phyloP scores from a whole-genome alignment of 1,140 invertebrate genomes.

The Drosophila miranda region DNA sequence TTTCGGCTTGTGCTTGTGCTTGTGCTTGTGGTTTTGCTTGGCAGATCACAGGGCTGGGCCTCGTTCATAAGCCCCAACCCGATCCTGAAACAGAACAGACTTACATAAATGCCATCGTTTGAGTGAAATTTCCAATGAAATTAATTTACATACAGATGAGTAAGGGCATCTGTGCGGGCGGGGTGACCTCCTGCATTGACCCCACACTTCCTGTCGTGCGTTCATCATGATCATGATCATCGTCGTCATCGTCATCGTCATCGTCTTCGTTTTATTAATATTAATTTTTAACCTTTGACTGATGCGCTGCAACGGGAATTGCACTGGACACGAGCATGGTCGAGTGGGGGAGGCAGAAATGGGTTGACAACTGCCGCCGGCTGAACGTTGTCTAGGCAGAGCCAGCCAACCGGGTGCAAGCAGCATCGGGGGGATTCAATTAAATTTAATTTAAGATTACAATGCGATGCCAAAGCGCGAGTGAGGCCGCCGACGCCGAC shows the following conservation, averaged over 20 bases:
- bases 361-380: slow-evolving; percentile 37
- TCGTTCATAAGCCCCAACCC: neutral
- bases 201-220: slow-evolving; percentile 66
- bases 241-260: slow-evolving; percentile 33
- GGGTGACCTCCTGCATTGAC: slow-evolving; percentile 61
- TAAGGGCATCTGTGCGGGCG: slow-evolving; percentile 21
- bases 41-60: slow-evolving; percentile 15
- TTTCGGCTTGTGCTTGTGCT: neutral
- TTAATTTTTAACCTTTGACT: slow-evolving; percentile 78
- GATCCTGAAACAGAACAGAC: slow-evolving; percentile 2
- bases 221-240: neutral
- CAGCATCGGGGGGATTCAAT: slow-evolving; percentile 78
- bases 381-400: slow-evolving; percentile 45
- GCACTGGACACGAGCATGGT: slow-evolving; percentile 4
- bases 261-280: slow-evolving; percentile 60
- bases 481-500: neutral
- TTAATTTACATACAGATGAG: slow-evolving; percentile 13
- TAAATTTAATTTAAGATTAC: slow-evolving; percentile 82
- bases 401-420: slow-evolving; percentile 28
- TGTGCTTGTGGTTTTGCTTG: slow-evolving; percentile 32
- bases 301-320: slow-evolving; percentile 38
- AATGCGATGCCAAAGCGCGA: slow-evolving; percentile 59
- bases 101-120: neutral
- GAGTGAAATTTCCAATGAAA: slow-evolving; percentile 48
- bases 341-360: slow-evolving; percentile 25